A percentile compares a stretch with the other conserved stretches of the same genome.
These are phyloP conservation scores for Rhagonycha lutea DNA, from an alignment of 2,888 invertebrate genomes.

Conservation along the genomic window DNA sequence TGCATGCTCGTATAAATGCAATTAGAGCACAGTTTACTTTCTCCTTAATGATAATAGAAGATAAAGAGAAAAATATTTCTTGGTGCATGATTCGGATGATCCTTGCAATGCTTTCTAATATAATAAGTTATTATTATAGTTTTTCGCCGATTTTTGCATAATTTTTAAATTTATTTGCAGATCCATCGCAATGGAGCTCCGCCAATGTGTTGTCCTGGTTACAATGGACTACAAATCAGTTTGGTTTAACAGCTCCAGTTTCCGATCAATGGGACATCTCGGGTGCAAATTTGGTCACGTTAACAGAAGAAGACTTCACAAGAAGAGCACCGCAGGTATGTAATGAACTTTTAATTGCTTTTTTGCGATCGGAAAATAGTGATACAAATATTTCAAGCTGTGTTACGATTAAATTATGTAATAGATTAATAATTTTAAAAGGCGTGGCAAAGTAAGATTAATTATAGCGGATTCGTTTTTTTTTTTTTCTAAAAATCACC, in stretches of 20 bases:
- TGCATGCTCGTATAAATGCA: slow-evolving; percentile 11
- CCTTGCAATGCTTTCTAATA: background rate
- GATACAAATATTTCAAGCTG: background rate
- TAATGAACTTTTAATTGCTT: slow-evolving; percentile 10
- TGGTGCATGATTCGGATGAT: background rate
- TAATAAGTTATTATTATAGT: background rate
- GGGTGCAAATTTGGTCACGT: slow-evolving; percentile 73
- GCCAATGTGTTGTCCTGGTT: slow-evolving; percentile 89
- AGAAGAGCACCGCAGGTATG: slow-evolving; percentile 81
- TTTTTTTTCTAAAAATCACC: background rate
- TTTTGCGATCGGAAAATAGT: background rate
- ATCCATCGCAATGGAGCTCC: slow-evolving; percentile 85
- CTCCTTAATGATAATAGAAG: slow-evolving; percentile 7
- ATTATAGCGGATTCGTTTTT: background rate
- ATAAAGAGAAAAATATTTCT: background rate
- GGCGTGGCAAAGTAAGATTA: background rate
- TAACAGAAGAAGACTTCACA: slow-evolving; percentile 85
- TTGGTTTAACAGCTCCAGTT: slow-evolving; percentile 72
- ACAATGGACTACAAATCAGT: slow-evolving; percentile 83
- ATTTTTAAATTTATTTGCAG: slow-evolving; percentile 57
- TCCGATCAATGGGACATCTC: slow-evolving; percentile 80
- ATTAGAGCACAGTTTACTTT: slow-evolving; percentile 20
- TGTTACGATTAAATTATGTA: background rate
- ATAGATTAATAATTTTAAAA: background rate
- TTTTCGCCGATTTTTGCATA: background rate